Base-by-base conservation (phyloP, 2,888 invertebrate species). In the Papilio elwesi region DNA sequence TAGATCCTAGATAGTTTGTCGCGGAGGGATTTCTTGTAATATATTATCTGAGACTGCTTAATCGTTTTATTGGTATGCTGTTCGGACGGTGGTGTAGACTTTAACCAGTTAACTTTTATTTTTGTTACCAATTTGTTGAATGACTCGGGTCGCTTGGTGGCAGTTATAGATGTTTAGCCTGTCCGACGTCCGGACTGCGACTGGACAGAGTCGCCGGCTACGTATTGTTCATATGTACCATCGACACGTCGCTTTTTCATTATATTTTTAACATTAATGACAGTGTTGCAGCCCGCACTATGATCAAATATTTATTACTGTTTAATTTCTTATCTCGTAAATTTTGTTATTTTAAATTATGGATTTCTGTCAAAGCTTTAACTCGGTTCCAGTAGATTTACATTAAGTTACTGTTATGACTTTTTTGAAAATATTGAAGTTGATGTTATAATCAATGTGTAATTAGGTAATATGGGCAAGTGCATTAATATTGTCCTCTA, bases 1-100 rank as follows among this genome's bases (percentile, higher is more conserved):
- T 91, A 91, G 90, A 89, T 90, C 90, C 87, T 92, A 92, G 90
- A 90, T 92, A 92, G 93, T 91, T 92, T 91, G 91, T 90, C 90
- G 86, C 62, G 65, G 79, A 89, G 85, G 83, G 81, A 83, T 86
- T 88, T 87, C 90, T 90, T 93, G 92, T 92, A 92, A 90, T 90
- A 92, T 92, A 91, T 90, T 93, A 90, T 88, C 92, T 92, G 94
- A 94, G 94, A 94, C 94, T 94, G 94, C 94, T 94, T 94, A 77
- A 90, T 90, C 93, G 93, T 93, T 93, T 92, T 92, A 92, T 88
- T 92, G 87, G 91, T 92, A 90, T 85, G 92, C 92, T 91, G 90
- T 89, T 91, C 81, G 82, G 84, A 87, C 83, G 87, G 86, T 88
- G 89, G 85, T 89, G 86, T 89, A 89, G 88, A 87, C 83, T 87